These are phyloP conservation scores for Leguminivora glycinivorella DNA, from an alignment of 1,140 invertebrate species.

Conservation along the genomic window DNA sequence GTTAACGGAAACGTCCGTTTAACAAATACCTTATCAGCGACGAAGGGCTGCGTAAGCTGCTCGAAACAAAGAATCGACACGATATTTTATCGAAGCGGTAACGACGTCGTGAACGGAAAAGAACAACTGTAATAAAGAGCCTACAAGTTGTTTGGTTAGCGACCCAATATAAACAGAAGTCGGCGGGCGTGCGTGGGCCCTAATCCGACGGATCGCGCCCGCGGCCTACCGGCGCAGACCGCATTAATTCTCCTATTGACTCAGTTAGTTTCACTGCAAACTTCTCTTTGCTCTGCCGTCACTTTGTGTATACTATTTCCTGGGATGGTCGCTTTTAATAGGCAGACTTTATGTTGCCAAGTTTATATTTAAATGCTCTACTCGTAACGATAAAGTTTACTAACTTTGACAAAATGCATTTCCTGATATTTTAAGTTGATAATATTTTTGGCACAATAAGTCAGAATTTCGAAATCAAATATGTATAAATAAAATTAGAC, in stretches of 20 bases:
- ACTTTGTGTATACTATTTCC: conserved; percentile 23
- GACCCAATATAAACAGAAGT: conserved; percentile 72
- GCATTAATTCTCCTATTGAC: conserved; percentile 68
- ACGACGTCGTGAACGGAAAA: conserved; percentile 70
- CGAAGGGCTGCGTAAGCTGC: conserved; percentile 37
- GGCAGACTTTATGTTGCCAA: not conserved
- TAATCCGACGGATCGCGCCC: conserved; percentile 72
- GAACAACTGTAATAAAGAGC: conserved; percentile 78
- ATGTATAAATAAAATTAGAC: too few species aligned
- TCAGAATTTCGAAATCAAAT: too few species aligned
- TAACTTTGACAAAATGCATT: not conserved
- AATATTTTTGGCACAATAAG: too few species aligned
- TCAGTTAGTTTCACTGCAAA: conserved; percentile 43
- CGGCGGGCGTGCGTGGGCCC: conserved; percentile 63
- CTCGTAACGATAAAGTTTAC: not conserved
- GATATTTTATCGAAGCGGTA: conserved; percentile 68
- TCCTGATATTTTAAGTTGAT: too few species aligned
- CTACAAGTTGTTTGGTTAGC: conserved; percentile 76
- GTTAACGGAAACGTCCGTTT: conserved; percentile 38
- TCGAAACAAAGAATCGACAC: conserved; percentile 58
- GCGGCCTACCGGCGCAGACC: conserved; percentile 49
- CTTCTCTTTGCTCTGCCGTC: conserved; percentile 9
- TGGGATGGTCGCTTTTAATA: not conserved
- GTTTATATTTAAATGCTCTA: not conserved
- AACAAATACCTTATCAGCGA: conserved; percentile 40